Conservation (phyloP, 2,888 invertebrate species). For the Drosophila anomelani region DNA sequence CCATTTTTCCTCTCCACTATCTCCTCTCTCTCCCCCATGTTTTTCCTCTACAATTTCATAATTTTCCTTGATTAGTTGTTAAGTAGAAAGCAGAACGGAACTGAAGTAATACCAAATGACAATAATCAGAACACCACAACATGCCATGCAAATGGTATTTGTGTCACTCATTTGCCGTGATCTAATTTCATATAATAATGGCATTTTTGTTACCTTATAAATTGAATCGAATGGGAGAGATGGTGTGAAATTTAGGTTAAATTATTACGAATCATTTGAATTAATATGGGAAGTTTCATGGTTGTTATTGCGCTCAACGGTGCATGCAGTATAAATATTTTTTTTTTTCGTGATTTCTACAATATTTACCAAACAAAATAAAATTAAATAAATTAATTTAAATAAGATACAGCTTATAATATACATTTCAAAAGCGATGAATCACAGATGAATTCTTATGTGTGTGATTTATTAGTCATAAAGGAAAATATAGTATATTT, state of each 20-base stretch:
- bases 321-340: slow-evolving; percentile 1
- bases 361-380: not conserved
- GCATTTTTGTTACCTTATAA: slow-evolving; percentile 33
- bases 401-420: not conserved
- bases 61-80: slow-evolving; percentile 51
- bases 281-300: slow-evolving; percentile 12
- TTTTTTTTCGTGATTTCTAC: not conserved
- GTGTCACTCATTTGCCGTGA: slow-evolving; percentile 35
- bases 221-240: slow-evolving; percentile 10
- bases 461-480: slow-evolving; percentile 7
- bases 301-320: not conserved
- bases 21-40: not conserved
- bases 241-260: slow-evolving; percentile 37
- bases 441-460: not conserved
- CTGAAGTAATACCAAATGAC: slow-evolving; percentile 46
- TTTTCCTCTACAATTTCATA: slow-evolving; percentile 35
- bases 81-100: slow-evolving; percentile 54
- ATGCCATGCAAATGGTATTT: slow-evolving; percentile 52
- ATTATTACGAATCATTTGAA: slow-evolving; percentile 15
- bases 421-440: not conserved
- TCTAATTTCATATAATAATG: slow-evolving; percentile 36
- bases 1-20: not conserved
- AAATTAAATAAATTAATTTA: not conserved
- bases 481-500: not conserved
- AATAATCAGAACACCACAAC: slow-evolving; percentile 21